Evolutionary conservation across 37 sponge, comb jelly and placozoan species (phyloP), one percentile per base, ranked within the genome.

Genomic region (Bolinopsis microptera): DNA sequence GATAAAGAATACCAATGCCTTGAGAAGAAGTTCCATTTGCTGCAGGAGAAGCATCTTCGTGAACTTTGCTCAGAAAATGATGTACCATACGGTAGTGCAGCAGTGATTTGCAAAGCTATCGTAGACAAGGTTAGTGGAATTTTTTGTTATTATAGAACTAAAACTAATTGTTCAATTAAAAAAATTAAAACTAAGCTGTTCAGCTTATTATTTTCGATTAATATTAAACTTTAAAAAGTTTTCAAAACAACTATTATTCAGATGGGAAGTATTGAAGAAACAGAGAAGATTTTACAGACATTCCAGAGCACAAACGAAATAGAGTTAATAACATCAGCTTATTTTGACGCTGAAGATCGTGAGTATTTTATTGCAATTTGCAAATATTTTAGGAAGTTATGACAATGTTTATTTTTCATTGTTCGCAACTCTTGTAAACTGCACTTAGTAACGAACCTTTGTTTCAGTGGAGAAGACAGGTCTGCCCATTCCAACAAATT

Each of bases 281-380:
- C 80, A 35, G 80, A 77, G 18, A 36, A 77, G 21, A 35, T 77
- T 0, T 32, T 77, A 18, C 33, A 16, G 35, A 32, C 27, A 1
- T 77, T 77, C 18, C 80, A 77, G 32, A 77, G 9, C 21, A 32
- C 80, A 33, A 77, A 77, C 37, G 33, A 77, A 3, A 77, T 77
- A 34, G 80, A 77, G 35, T 32, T 77, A 16, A 77, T 77, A 16
- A 32, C 80, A 32, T 77, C 80, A 34, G 80, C 80, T 32, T 77
- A 77, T 18, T 77, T 77, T 77, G 80, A 77, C 5, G 80, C 80
- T 77, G 80, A 77, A 16, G 80, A 77, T 77, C 32, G 80, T 77
- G 33, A 77, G 80, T 77, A 24, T n/a, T n/a, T n/a, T n/a, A n/a
- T n/a, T n/a, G n/a, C n/a, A n/a, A n/a, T n/a, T n/a, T n/a, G n/a